Conservation (phyloP, 1,140 invertebrate species). For the roundworm (Caenorhabditis elegans) region WBcel235 BX284606.5:2215501-2216000, state of each 20-base stretch:
- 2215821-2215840: conserved; percentile 7
- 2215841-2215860: not conserved
- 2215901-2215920: not conserved
- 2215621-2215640: conserved; percentile 26
- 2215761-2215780: conserved; percentile 11
- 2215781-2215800: conserved; percentile 2
- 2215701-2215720: conserved; percentile 39
- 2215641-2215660: conserved; percentile 38
- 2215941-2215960: conserved; percentile 35
- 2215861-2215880: not conserved
- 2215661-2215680: conserved; percentile 39
- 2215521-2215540: conserved; percentile 25
- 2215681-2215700: conserved; percentile 45
- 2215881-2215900: conserved; percentile 10
- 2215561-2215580: not conserved
- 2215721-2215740: conserved; percentile 41
- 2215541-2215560: not conserved
- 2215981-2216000: conserved; percentile 46
- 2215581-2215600: not conserved
- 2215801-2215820: conserved; percentile 3
- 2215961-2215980: conserved; percentile 42
- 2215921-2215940: not conserved
- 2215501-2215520: conserved; percentile 15
- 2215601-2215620: not conserved
- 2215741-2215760: conserved; percentile 43